These are phyloP conservation scores for Melitaea cinxia DNA, from an alignment of 1,140 invertebrate species.

Conservation along the genomic window DNA sequence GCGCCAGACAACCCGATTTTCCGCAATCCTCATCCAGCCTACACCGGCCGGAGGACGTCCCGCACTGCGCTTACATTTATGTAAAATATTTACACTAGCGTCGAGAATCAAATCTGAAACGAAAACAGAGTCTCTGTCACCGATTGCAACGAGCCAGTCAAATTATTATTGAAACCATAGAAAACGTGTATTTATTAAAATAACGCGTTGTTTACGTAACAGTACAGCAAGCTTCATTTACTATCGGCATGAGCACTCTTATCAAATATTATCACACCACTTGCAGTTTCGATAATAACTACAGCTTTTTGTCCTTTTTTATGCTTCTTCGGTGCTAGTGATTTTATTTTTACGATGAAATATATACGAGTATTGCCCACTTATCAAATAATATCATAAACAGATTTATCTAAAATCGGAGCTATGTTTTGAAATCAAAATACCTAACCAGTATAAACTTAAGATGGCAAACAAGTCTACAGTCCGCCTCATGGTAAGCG, in stretches of 20 bases:
- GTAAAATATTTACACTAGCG: too few species aligned
- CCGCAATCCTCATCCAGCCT: too few species aligned
- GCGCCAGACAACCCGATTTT: too few species aligned
- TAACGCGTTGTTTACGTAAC: neutral
- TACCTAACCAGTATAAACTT: too few species aligned
- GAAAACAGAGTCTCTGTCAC: too few species aligned
- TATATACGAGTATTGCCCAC: neutral
- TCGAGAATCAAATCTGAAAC: too few species aligned
- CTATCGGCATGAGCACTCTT: conserved; percentile 23
- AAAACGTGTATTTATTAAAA: neutral
- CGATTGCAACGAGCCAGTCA: too few species aligned
- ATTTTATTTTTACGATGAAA: conserved; percentile 2
- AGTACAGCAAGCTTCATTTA: conserved; percentile 21
- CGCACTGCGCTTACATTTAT: too few species aligned
- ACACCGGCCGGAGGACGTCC: too few species aligned
- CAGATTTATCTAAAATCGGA: neutral
- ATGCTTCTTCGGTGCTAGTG: conserved; percentile 8
- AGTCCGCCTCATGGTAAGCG: too few species aligned
- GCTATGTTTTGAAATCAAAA: neutral
- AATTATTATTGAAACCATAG: too few species aligned
- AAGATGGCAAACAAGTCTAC: too few species aligned
- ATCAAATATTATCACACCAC: conserved; percentile 29
- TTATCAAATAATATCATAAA: neutral
- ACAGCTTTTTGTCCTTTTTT: conserved; percentile 29
- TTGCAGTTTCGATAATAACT: conserved; percentile 19